Conservation (phyloP, 2,113 vertebrate genomes). For the Bubalus kerabau region DNA sequence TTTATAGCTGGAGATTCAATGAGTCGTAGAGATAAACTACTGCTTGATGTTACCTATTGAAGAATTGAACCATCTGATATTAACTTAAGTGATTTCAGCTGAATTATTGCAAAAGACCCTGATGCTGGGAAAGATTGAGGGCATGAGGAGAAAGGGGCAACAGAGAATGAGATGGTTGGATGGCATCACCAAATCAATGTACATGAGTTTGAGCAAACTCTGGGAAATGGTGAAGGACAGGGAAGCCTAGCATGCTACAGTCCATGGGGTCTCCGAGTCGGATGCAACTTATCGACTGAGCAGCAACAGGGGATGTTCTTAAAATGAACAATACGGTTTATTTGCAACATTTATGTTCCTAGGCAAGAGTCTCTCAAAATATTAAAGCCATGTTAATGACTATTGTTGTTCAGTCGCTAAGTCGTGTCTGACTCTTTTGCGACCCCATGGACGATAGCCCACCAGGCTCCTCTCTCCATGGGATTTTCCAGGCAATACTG, state of each 20-base stretch:
- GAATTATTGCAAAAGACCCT: background rate
- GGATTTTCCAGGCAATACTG: background rate
- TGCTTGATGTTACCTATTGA: background rate
- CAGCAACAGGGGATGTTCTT: background rate
- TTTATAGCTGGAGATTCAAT: background rate
- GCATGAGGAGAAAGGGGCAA: background rate
- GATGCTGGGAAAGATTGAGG: background rate
- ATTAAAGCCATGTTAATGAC: background rate
- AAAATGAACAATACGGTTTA: background rate
- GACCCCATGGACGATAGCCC: background rate
- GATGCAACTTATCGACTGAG: background rate
- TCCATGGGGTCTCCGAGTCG: background rate
- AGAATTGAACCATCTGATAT: background rate
- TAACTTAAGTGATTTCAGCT: background rate
- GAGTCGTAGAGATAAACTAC: background rate
- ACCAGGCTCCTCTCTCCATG: background rate
- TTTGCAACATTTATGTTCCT: background rate
- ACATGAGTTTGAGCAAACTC: background rate
- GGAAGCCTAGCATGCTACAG: background rate
- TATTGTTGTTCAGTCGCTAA: background rate
- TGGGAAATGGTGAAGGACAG: background rate
- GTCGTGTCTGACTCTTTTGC: background rate
- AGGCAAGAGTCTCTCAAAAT: background rate
- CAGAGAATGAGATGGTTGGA: background rate
- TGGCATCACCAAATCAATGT: background rate